phyloP scores from a whole-genome alignment of 2,113 vertebrate species.

The Odobenus rosmarus region DNA sequence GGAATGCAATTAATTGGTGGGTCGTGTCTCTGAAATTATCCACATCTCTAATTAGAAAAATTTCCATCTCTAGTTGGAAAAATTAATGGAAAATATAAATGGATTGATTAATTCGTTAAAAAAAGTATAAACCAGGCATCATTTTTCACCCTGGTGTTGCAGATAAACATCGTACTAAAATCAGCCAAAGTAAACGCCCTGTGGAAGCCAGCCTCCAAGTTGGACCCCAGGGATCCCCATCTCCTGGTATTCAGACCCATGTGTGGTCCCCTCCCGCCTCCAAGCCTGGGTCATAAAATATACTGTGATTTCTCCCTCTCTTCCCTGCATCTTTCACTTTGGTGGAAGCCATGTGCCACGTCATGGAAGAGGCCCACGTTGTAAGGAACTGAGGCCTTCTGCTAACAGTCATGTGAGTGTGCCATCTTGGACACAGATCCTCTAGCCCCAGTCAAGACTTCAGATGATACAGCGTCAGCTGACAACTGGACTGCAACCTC shows the following conservation, averaged over 20 bases:
- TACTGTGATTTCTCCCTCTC: not conserved
- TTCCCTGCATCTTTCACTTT: not conserved
- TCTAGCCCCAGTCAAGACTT: not conserved
- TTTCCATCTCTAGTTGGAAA: not conserved
- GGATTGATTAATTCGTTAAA: not conserved
- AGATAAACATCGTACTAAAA: not conserved
- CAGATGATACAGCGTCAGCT: not conserved
- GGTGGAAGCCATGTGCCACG: not conserved
- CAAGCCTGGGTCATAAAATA: not conserved
- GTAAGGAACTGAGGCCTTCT: not conserved
- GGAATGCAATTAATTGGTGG: not conserved
- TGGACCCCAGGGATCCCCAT: not conserved
- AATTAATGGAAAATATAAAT: conserved; percentile 13
- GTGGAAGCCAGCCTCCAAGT: not conserved
- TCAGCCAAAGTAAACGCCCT: not conserved
- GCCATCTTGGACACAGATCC: not conserved
- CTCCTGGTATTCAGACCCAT: not conserved
- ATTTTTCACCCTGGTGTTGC: not conserved
- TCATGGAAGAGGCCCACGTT: not conserved
- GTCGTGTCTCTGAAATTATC: not conserved
- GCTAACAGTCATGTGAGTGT: not conserved
- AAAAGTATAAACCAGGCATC: not conserved
- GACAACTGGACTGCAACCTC: not conserved
- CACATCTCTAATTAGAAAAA: not conserved
- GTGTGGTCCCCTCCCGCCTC: not conserved